Evolutionary conservation across 2,888 invertebrate species (phyloP).

Genomic region (Bruchidius siliquastri): DNA sequence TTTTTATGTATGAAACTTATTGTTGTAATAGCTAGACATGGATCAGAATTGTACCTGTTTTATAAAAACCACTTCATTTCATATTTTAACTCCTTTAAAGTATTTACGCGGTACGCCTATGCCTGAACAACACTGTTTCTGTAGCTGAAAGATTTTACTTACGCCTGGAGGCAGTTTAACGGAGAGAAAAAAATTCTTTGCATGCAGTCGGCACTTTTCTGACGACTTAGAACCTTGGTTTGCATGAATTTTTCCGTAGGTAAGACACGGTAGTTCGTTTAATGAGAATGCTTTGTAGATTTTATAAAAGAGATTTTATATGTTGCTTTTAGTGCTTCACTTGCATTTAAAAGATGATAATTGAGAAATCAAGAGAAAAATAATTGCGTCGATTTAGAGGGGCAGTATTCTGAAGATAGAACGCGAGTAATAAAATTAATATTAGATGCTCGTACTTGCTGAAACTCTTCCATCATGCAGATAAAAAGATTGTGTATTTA

Average conservation of each 20-base stretch:
- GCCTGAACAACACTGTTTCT: not conserved
- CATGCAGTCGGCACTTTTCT: constrained; percentile 38
- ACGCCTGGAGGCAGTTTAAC: not conserved
- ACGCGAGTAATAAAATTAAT: too few species aligned
- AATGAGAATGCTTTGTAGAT: not conserved
- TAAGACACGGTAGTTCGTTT: not conserved
- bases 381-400: too few species aligned
- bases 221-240: constrained; percentile 42
- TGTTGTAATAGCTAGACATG: too few species aligned
- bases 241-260: constrained; percentile 30
- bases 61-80: too few species aligned
- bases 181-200: constrained; percentile 15
- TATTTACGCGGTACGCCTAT: not conserved
- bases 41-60: too few species aligned
- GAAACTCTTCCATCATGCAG: too few species aligned
- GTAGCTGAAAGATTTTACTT: not conserved
- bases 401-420: too few species aligned
- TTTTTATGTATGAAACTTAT: too few species aligned
- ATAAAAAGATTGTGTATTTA: too few species aligned
- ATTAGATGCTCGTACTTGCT: too few species aligned
- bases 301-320: not conserved
- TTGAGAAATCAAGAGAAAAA: too few species aligned
- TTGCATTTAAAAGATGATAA: not conserved
- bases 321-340: not conserved
- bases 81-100: too few species aligned